Base-by-base conservation (phyloP, 2,888 invertebrate species). In the Bedellia somnulentella region DNA sequence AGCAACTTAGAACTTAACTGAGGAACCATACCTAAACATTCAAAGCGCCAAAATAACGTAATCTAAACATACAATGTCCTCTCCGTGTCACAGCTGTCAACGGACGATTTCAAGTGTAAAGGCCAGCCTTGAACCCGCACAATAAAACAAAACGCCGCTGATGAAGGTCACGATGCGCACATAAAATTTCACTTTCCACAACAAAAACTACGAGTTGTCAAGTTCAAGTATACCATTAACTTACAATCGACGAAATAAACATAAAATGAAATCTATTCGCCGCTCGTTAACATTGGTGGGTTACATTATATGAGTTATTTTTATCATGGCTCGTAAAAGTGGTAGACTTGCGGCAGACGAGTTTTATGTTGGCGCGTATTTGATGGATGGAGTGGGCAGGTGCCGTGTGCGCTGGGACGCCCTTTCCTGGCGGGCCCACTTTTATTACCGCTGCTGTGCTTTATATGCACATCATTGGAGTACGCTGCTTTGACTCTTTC, bases 191-290 rank as follows among this genome's bases (percentile, higher is more conserved):
- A 27, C 30, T 27, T 15, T 10, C 27, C 11, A 6, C 57, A n/a
- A n/a, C n/a, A n/a, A n/a, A n/a, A n/a, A n/a, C n/a, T n/a, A n/a
- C n/a, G n/a, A n/a, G n/a, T n/a, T n/a, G n/a, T 43, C 67, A 73
- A 73, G 73, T 75, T 75, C 73, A 75, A 73, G 73, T 60, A 51
- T 58, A 59, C 61, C 53, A 64, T 73, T 68, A 71, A 68, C 58
- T 70, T 71, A 58, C 67, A 68, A 59, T 68, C 68, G 23, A 64
- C 51, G 48, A 64, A 24, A 21, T 57, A 49, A 57, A 52, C 59
- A 67, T 66, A 70, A 71, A 68, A 68, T 66, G 55, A 62, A 67
- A 47, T 15, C 24, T 45, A 43, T 35, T 36, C 29, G 28, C 41
- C 44, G 46, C 45, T 53, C 53, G 55, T 52, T 47, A 53, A 47